Evolutionary conservation across 2,113 vertebrate species (phyloP).

Genomic region (Beaufortia kweichowensis): DNA sequence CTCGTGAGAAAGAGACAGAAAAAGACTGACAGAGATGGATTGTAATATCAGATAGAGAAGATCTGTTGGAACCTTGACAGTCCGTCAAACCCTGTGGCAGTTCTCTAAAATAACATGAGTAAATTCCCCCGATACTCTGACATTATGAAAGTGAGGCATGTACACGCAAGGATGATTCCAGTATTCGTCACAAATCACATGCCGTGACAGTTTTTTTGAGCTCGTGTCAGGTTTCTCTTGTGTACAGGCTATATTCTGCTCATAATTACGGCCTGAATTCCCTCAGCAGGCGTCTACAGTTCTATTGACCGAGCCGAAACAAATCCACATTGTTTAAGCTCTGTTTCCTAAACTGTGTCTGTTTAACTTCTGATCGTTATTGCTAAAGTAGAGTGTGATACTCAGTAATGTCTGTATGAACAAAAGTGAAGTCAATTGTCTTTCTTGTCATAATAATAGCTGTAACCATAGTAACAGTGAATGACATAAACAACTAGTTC

Average conservation of each 20-base stretch:
- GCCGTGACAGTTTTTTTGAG: conserved; percentile 15
- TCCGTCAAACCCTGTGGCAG: conserved; percentile 54
- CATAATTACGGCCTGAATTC: neutral
- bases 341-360: too few relatives aligned
- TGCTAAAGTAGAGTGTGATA: neutral
- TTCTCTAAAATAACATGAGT: conserved; percentile 47
- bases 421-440: too few relatives aligned
- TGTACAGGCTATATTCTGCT: conserved; percentile 5
- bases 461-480: too few relatives aligned
- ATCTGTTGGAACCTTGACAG: conserved; percentile 52
- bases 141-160: conserved; percentile 46
- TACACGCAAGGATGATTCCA: conserved; percentile 21
- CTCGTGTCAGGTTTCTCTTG: neutral
- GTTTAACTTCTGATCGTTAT: too few relatives aligned
- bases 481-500: too few relatives aligned
- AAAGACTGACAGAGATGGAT: conserved; percentile 42
- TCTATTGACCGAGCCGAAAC: neutral
- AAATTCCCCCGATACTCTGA: conserved; percentile 45
- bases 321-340: neutral
- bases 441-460: too few relatives aligned
- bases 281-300: neutral
- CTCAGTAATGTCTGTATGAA: too few relatives aligned
- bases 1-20: conserved; percentile 1
- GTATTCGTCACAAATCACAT: conserved; percentile 30
- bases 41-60: conserved; percentile 51